Evolutionary conservation across 2,888 invertebrate genomes (phyloP), one percentile per base, ranked within the genome.

Genomic region (Xestia rhomboidea): DNA sequence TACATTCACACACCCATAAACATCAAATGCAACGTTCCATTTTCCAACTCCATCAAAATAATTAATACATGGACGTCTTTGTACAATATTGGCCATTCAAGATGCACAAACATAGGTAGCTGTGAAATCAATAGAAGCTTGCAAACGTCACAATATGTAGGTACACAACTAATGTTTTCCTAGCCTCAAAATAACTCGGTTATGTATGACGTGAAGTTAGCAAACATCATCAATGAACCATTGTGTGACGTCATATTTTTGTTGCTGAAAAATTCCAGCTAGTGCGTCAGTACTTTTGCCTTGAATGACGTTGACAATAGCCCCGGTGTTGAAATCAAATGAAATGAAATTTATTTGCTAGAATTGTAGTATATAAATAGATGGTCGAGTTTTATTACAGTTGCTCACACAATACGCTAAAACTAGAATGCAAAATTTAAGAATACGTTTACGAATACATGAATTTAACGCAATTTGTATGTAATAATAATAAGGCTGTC

Each of bases 151-250:
- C 15, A 41, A 41, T 41, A 30, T 68, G 30, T n/a, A n/a, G n/a
- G n/a, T 41, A 75, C 66, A 68, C 27, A 67, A 49, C 15, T n/a
- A 44, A 66, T 46, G 38, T 68, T 72, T 34, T 30, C 62, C 41
- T 62, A 30, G 30, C n/a, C 70, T 8, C 10, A 66, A 60, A 75
- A 69, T 69, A 75, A 66, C 76, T 30, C 1, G 7, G n/a, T 57
- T 41, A 63, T 38, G 30, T 62, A 54, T 21, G 60, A 62, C 63
- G 54, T 54, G 60, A 64, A 83, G 41, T 84, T 72, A 67, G 62
- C 68, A 84, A 84, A 84, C 74, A 77, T 72, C 63, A 84, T 74
- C 77, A 77, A 54, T 30, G 24, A 68, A 62, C 69, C 73, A 30
- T 74, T 84, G 70, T 78, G 27, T 69, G 68, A 72, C 83, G 46